Evolutionary conservation across 1,140 invertebrate genomes (phyloP).

Genomic region (Hormaphis cornu): DNA sequence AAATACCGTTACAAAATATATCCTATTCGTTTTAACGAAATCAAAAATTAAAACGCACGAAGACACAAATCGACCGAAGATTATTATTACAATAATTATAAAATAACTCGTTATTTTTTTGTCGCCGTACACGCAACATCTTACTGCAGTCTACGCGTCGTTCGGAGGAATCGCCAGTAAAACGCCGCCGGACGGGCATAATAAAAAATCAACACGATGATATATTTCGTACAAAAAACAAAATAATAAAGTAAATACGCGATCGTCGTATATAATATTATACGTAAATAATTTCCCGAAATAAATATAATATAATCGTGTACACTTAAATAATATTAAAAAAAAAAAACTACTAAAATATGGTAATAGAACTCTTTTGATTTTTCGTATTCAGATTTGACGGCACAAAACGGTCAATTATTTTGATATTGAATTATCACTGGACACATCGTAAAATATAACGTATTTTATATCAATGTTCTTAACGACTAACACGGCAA

Average conservation of each 20-base stretch:
- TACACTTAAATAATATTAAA: too few species aligned
- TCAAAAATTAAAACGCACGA: neutral
- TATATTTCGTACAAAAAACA: too few species aligned
- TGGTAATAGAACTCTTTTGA: conserved; percentile 6
- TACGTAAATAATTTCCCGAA: neutral
- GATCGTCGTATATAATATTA: neutral
- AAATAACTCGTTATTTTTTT: too few species aligned
- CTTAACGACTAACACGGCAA: neutral
- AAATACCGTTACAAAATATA: too few species aligned
- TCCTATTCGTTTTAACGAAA: neutral
- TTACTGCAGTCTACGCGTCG: neutral
- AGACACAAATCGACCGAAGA: neutral
- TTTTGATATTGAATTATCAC: conserved; percentile 24
- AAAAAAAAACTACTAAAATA: conserved; percentile 3
- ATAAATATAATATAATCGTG: neutral
- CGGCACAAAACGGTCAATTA: neutral
- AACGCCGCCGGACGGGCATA: neutral
- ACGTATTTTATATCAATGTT: neutral
- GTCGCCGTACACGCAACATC: too few species aligned
- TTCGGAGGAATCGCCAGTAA: too few species aligned
- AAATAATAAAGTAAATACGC: too few species aligned
- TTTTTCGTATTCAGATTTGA: neutral
- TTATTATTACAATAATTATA: neutral
- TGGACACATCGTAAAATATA: too few species aligned
- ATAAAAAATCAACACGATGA: neutral